Evolutionary conservation across 2,797 vertebrate species (phyloP).

Genomic region (Oryzias dopingdopingensis): DNA sequence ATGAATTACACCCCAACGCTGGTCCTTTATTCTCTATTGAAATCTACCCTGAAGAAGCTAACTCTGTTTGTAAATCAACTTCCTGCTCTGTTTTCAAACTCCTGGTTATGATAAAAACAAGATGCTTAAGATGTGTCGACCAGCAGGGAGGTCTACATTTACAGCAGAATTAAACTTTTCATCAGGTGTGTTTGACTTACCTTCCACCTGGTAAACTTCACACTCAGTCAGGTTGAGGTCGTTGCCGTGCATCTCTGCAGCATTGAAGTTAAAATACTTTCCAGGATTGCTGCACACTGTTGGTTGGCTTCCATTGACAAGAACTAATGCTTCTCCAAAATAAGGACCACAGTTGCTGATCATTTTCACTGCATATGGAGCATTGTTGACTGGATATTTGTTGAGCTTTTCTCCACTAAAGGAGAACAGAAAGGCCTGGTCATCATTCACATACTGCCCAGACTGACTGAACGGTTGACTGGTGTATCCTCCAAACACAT

Average conservation of each 20-base stretch:
- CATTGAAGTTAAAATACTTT: constrained; percentile 29
- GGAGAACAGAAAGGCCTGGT: constrained; percentile 58
- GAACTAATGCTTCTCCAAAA: constrained; percentile 48
- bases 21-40: no score
- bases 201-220: constrained; percentile 65
- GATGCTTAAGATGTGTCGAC: not conserved
- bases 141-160: not conserved
- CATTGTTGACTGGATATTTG: constrained; percentile 6
- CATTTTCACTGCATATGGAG: not conserved
- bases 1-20: no score
- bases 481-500: constrained; percentile 67
- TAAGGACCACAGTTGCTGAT: not conserved
- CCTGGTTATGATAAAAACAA: no score
- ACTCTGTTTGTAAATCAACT: no score
- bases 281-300: constrained; percentile 1
- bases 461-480: constrained; percentile 47
- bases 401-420: constrained; percentile 20
- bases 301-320: constrained; percentile 1
- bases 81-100: no score
- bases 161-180: not conserved
- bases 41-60: no score
- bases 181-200: constrained; percentile 36
- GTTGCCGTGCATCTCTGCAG: constrained; percentile 46
- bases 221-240: constrained; percentile 49
- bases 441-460: constrained; percentile 15